phyloP scores from a whole-genome alignment of 2,797 vertebrate genomes.

The Oceanodroma leucorhoa region DNA sequence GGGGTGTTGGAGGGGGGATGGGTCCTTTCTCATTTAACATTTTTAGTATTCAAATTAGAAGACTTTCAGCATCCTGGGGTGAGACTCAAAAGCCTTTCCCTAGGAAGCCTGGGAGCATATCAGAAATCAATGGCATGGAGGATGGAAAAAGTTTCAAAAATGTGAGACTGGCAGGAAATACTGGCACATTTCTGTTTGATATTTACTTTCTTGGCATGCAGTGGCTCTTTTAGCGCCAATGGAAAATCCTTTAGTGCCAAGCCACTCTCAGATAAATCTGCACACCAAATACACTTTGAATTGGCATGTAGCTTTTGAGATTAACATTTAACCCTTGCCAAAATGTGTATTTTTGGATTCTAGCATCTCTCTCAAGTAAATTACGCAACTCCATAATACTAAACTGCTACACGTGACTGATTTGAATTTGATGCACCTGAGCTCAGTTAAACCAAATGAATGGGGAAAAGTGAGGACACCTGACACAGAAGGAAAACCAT shows the following conservation, averaged over 20 bases:
- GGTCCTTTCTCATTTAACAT: slow-evolving; percentile 42
- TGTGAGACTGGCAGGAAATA: slow-evolving; percentile 74
- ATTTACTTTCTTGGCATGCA: slow-evolving; percentile 74
- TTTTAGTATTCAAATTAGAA: slow-evolving; percentile 66
- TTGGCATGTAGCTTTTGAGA: slow-evolving; percentile 52
- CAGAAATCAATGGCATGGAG: slow-evolving; percentile 71
- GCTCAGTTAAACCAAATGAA: slow-evolving; percentile 8
- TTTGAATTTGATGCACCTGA: slow-evolving; percentile 5
- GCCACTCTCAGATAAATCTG: slow-evolving; percentile 74
- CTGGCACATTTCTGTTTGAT: slow-evolving; percentile 71
- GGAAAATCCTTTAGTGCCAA: slow-evolving; percentile 79
- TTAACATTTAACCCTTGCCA: slow-evolving; percentile 44
- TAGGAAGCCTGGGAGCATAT: slow-evolving; percentile 71
- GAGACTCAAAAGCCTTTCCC: slow-evolving; percentile 61
- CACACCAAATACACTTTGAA: slow-evolving; percentile 59
- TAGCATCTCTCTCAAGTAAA: slow-evolving; percentile 31
- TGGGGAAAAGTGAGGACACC: background rate
- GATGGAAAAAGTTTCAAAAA: slow-evolving; percentile 77
- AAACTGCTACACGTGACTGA: background rate
- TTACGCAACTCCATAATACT: background rate
- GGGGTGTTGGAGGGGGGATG: background rate
- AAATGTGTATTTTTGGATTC: slow-evolving; percentile 24
- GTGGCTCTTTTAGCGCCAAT: slow-evolving; percentile 59
- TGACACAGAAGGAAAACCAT: background rate
- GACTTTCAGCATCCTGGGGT: slow-evolving; percentile 55